Evolutionary conservation across 2,113 vertebrate species (phyloP), one percentile per base, ranked within the genome.

Genomic region (Chaetorhynchus papuensis): DNA sequence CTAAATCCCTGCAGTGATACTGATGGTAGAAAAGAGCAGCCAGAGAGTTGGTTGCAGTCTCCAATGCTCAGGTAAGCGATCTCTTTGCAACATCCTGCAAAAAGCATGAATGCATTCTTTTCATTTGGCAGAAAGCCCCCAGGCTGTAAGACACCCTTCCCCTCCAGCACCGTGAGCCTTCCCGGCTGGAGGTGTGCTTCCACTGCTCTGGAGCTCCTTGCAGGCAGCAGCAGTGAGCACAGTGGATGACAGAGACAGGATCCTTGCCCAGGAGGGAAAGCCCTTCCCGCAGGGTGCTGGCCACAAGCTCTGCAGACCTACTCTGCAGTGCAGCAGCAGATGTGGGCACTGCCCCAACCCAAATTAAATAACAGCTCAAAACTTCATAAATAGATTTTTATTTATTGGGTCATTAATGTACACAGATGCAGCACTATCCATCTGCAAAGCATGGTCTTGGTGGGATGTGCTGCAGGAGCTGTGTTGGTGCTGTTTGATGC

Each of bases 391-490:
- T 1, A 54, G 22, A 11, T 30, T 65, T 71, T 31, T 60, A 15
- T 96, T 96, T 86, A 83, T 80, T 85, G 66, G 6, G 9, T 75
- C 11, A 11, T 64, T 75, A 52, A 44, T 1, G 2, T 56, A 44
- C 26, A 54, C 16, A 14, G 21, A 7, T 7, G 14, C 41, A 79
- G 41, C 5, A 1, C 19, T 47, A 4, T 54, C 75, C 28, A 16
- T 42, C 23, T 75, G 18, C n/a, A 70, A 41, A 53, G 30, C 18
- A 2, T 23, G 20, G 28, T 82, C 27, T 44, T 20, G 64, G 20
- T 54, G 60, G 72, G 45, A 57, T 5, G 0, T 53, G 35, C 42
- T 74, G 33, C 0, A 0, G 22, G 28, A 89, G 41, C 49, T 5
- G 1, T 16, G 22, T 20, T n/a, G 54, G 31, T 35, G 56, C 31